phyloP scores from a whole-genome alignment of 2,797 vertebrate species.

The Dryobates pubescens region DNA sequence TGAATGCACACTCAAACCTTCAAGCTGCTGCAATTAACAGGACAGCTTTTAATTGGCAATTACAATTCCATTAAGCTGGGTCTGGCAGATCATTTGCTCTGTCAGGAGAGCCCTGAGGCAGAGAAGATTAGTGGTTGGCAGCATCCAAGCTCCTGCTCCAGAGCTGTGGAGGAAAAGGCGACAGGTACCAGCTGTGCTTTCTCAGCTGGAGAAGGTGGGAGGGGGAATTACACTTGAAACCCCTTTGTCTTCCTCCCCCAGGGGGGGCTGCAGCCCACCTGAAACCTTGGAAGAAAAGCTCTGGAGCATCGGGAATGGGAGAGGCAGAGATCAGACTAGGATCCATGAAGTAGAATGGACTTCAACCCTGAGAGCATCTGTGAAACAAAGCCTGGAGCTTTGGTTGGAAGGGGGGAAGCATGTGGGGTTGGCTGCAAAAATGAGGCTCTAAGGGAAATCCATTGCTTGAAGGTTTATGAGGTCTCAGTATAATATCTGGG shows the following conservation, averaged over 20 bases:
- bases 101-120: slow-evolving; percentile 56
- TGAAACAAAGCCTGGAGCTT: not conserved
- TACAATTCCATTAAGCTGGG: slow-evolving; percentile 69
- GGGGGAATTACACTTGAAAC: not conserved
- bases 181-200: slow-evolving; percentile 10
- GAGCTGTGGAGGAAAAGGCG: not conserved
- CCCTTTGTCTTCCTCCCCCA: not conserved
- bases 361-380: fast-evolving
- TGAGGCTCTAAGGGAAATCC: not conserved
- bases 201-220: not conserved
- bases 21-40: slow-evolving; percentile 67
- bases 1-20: slow-evolving; percentile 15
- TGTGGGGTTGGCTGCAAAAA: fast-evolving
- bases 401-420: not conserved
- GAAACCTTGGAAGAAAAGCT: not conserved
- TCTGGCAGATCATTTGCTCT: slow-evolving; percentile 70
- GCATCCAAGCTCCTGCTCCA: fast-evolving
- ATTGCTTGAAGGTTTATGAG: not conserved
- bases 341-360: not conserved
- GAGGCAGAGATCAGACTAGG: not conserved
- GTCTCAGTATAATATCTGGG: not conserved
- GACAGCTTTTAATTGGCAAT: slow-evolving; percentile 76
- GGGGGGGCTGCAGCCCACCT: not conserved
- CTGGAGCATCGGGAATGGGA: not conserved
- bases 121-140: slow-evolving; percentile 55